Conservation (phyloP, 37 sponge, comb jelly and placozoan species). For the Tethya wilhelma region DNA sequence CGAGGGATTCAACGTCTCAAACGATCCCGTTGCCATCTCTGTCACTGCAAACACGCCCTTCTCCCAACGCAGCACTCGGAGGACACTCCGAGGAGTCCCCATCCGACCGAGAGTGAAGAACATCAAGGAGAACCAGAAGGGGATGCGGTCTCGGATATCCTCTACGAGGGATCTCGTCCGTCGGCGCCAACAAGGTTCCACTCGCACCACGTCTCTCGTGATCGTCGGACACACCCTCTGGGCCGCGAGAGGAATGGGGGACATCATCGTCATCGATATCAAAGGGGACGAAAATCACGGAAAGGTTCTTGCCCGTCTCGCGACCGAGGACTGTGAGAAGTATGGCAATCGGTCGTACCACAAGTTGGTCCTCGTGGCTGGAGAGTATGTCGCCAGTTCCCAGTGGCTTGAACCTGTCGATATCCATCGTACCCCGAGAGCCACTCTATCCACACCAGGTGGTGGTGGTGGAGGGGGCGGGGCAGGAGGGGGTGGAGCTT, state of each 20-base stretch:
- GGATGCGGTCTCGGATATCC: slow-evolving; percentile 6
- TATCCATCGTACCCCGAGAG: not conserved
- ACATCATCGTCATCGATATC: slow-evolving; percentile 77
- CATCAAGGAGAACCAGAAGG: slow-evolving; percentile 6
- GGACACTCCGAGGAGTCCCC: slow-evolving; percentile 26
- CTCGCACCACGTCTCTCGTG: slow-evolving; percentile 80
- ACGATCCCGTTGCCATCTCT: slow-evolving; percentile 20
- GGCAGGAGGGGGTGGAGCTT: not conserved
- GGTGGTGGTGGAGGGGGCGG: not conserved
- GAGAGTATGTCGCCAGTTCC: slow-evolving; percentile 75
- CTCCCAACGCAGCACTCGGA: slow-evolving; percentile 33
- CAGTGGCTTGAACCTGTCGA: slow-evolving; percentile 82
- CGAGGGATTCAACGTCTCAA: slow-evolving; percentile 28
- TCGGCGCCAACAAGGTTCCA: slow-evolving; percentile 63
- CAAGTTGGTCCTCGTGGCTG: slow-evolving; percentile 57
- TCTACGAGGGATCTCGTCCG: slow-evolving; percentile 25
- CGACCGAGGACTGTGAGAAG: slow-evolving; percentile 67
- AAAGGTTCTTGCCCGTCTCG: slow-evolving; percentile 67
- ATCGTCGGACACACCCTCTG: slow-evolving; percentile 82
- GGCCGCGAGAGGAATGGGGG: slow-evolving; percentile 93
- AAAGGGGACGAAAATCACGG: slow-evolving; percentile 37
- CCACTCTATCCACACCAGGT: not conserved
- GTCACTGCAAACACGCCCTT: slow-evolving; percentile 30
- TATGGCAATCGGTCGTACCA: slow-evolving; percentile 83
- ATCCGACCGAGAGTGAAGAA: slow-evolving; percentile 33